Evolutionary conservation across 2,888 invertebrate genomes (phyloP).

Genomic region (Athrips mouffetella): DNA sequence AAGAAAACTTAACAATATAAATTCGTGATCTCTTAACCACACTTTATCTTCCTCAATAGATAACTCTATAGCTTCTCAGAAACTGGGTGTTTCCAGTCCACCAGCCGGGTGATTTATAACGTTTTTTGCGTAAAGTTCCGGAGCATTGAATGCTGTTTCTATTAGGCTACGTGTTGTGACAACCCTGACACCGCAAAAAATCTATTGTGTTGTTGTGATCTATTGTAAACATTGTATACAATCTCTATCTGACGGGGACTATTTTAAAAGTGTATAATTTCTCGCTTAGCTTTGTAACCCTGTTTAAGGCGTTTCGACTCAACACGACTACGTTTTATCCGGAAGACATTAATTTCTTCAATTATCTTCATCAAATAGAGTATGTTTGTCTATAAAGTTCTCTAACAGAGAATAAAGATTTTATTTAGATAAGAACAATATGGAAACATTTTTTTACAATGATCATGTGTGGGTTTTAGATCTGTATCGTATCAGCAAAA

Average conservation of each 20-base stretch:
- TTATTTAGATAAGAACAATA: constrained; percentile 5
- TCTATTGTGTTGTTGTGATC: constrained; percentile 29
- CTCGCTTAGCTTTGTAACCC: constrained; percentile 4
- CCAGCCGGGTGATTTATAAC: constrained; percentile 30
- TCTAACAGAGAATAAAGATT: neutral
- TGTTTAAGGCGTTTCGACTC: constrained; percentile 1
- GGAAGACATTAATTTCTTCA: constrained; percentile 6
- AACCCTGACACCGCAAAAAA: constrained; percentile 44
- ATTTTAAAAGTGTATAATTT: constrained; percentile 10
- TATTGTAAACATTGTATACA: constrained; percentile 30
- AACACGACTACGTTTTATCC: neutral
- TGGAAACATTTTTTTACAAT: constrained; percentile 5
- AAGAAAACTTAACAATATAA: neutral
- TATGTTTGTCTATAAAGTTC: neutral
- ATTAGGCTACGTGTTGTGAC: constrained; percentile 54
- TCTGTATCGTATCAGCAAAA: constrained; percentile 31
- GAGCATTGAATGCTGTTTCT: constrained; percentile 41
- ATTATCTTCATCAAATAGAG: neutral
- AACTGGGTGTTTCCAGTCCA: constrained; percentile 1
- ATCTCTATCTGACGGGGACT: constrained; percentile 24
- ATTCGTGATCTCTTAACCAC: neutral
- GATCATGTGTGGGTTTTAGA: constrained; percentile 18
- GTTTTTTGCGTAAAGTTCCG: constrained; percentile 58
- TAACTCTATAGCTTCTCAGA: constrained; percentile 4
- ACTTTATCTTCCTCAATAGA: constrained; percentile 2